These are phyloP conservation scores for Porites lutea DNA, from an alignment of 64 coral and sea anemone species.

Conservation along the genomic window DNA sequence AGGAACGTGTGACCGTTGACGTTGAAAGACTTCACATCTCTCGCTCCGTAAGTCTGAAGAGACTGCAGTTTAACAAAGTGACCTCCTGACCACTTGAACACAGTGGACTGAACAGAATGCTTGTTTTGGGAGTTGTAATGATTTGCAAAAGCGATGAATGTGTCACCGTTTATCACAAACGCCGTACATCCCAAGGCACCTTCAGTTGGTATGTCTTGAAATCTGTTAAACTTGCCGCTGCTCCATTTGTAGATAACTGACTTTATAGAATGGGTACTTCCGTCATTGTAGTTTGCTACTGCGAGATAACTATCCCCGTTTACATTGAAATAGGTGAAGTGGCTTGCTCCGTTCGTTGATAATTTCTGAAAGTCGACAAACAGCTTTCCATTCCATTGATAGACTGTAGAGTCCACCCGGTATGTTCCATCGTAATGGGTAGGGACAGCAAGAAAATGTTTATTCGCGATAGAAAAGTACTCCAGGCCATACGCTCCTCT, in stretches of 20 bases:
- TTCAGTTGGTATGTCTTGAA: not conserved
- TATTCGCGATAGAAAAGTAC: not conserved
- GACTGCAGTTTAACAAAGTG: not conserved
- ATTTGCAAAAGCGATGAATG: not conserved
- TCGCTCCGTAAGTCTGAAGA: conserved; percentile 23
- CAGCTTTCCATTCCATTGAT: not conserved
- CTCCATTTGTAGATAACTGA: conserved; percentile 24
- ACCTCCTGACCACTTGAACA: too few relatives aligned
- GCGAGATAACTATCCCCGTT: not conserved
- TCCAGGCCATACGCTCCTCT: not conserved
- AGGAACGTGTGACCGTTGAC: conserved; percentile 58
- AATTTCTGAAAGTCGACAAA: conserved; percentile 31
- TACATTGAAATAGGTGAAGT: conserved; percentile 19
- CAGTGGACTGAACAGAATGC: too few relatives aligned
- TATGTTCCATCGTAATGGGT: not conserved
- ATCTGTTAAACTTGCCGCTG: not conserved
- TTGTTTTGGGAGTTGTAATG: not conserved
- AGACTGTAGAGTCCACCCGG: not conserved
- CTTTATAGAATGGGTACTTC: not conserved
- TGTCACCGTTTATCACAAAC: not conserved
- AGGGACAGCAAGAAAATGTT: conserved; percentile 24
- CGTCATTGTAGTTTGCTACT: not conserved
- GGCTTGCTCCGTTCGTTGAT: not conserved
- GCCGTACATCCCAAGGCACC: not conserved
- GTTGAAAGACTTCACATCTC: conserved; percentile 42